phyloP scores from a whole-genome alignment of 2,888 invertebrate genomes.

The Idaea aversata region DNA sequence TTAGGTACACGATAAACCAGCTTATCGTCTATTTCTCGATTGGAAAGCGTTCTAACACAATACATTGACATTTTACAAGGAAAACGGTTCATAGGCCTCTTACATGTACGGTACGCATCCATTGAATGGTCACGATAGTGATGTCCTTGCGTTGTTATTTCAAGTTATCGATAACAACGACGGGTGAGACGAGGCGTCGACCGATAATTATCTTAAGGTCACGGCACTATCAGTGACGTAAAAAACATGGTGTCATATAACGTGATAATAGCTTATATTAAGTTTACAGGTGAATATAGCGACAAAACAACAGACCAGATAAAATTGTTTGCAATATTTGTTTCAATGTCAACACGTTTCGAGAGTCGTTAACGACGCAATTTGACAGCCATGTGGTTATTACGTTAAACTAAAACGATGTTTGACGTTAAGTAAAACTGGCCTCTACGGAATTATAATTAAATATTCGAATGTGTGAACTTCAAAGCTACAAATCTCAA shows the following conservation, averaged over 20 bases:
- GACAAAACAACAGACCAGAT: not conserved
- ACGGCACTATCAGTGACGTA: conserved; percentile 69
- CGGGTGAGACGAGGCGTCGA: conserved; percentile 67
- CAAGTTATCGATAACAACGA: conserved; percentile 55
- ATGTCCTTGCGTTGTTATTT: conserved; percentile 66
- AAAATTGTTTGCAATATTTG: not conserved
- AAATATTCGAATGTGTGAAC: not conserved
- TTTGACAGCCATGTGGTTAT: not conserved
- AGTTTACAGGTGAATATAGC: conserved; percentile 44
- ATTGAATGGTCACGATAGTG: conserved; percentile 33
- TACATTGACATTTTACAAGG: conserved; percentile 12
- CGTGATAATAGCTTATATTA: conserved; percentile 44
- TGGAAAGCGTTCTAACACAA: not conserved
- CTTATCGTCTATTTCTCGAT: not conserved
- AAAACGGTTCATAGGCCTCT: conserved; percentile 25
- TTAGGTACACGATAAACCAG: not conserved
- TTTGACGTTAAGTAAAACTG: not conserved
- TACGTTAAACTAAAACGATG: not conserved
- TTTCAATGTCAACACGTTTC: not conserved
- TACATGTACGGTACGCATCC: conserved; percentile 21
- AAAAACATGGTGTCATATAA: conserved; percentile 47
- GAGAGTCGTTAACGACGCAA: not conserved
- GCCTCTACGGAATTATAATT: not conserved
- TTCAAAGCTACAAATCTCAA: not conserved
- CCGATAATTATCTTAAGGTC: conserved; percentile 79